Base-by-base conservation (phyloP, 2,113 vertebrate species). In the Scatophagus argus region DNA sequence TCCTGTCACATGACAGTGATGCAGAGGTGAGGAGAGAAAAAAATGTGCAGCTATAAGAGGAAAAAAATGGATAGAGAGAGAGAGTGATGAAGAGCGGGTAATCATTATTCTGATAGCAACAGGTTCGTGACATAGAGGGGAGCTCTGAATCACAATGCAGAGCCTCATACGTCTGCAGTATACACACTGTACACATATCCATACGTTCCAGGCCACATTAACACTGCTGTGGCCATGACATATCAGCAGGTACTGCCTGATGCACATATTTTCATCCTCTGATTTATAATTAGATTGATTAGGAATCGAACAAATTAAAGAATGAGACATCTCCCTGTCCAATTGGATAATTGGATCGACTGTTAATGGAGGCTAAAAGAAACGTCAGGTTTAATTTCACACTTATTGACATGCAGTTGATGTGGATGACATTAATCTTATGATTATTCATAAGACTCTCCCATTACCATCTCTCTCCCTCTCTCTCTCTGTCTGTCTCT, bases 381-480 rank as follows among this genome's bases (percentile, higher is more conserved):
- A 79, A 82, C n/a, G 44, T 86, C 78, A 79, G 62, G 68, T 89
- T 78, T 79, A 66, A 87, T 87, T 92, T 83, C 73, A 86, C 81
- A 79, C 71, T 69, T 68, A 81, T 77, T 83, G 82, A 85, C 76
- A 77, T 74, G 69, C 70, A 47, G 54, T 68, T 78, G 72, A 80
- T 82, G 76, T 67, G 34, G 63, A 55, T 65, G 66, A 88, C 73
- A 82, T 82, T 84, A 84, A 78, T 88, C 58, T 73, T 76, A 87
- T 75, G 64, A 83, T 85, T 82, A 87, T 81, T 87, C 63, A 74
- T 74, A 62, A 47, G 74, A 34, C 60, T 59, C 54, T 68, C 16
- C 38, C 65, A 58, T 85, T 46, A 76, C 71, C 56, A 38, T 77
- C 39, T 65, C 61, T 55, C 70, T 14, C 43, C n/a, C 81, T 61